These are phyloP conservation scores for Chaunax sp. DNA, from an alignment of 2,797 vertebrate genomes.

Conservation along the genomic window DNA sequence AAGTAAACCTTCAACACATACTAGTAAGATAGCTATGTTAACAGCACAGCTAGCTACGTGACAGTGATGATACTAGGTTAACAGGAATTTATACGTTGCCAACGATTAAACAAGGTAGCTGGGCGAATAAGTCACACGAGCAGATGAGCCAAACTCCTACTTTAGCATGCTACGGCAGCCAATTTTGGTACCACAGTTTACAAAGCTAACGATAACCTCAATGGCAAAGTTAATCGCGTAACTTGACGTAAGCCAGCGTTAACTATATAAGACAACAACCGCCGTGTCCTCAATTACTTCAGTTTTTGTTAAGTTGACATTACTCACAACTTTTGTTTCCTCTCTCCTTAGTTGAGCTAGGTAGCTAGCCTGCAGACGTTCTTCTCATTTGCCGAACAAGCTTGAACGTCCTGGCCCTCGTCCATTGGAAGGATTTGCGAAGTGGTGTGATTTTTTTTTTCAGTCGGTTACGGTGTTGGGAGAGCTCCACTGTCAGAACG, in stretches of 20 bases:
- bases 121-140: slow-evolving; percentile 56
- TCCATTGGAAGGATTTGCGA: slow-evolving; percentile 79
- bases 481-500: slow-evolving; percentile 66
- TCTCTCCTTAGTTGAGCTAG: slow-evolving; percentile 65
- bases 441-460: slow-evolving; percentile 73
- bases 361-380: slow-evolving; percentile 72
- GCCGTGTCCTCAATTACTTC: slow-evolving; percentile 16
- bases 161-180: slow-evolving; percentile 69
- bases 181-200: slow-evolving; percentile 38
- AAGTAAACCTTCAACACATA: slow-evolving; percentile 10
- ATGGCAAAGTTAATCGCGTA: slow-evolving; percentile 68
- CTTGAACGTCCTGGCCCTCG: slow-evolving; percentile 74
- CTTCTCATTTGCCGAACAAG: slow-evolving; percentile 76
- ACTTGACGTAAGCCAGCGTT: slow-evolving; percentile 48
- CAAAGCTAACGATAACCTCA: slow-evolving; percentile 57
- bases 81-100: slow-evolving; percentile 5
- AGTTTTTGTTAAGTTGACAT: slow-evolving; percentile 17
- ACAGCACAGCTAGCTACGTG: not conserved
- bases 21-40: not conserved
- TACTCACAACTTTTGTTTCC: slow-evolving; percentile 78
- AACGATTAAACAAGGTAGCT: slow-evolving; percentile 27
- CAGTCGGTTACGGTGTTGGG: slow-evolving; percentile 59
- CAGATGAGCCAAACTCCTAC: slow-evolving; percentile 66
- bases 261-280: slow-evolving; percentile 22
- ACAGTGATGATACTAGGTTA: slow-evolving; percentile 17